Conservation (phyloP, 2,113 vertebrate genomes). For the Elgaria multicarinata region DNA sequence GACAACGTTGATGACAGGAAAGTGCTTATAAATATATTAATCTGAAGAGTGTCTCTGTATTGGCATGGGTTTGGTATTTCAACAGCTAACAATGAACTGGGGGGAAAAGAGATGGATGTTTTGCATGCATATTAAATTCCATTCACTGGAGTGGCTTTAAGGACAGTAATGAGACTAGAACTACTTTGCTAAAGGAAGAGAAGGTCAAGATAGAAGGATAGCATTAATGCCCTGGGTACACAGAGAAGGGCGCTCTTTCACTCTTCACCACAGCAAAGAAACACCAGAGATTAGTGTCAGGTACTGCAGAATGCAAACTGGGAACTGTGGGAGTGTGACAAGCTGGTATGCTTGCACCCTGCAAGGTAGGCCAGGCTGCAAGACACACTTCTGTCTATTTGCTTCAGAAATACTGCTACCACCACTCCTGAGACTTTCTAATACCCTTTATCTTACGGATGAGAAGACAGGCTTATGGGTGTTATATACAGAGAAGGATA, state of each 20-base stretch:
- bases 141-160: constrained; percentile 10
- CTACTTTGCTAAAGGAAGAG: not conserved
- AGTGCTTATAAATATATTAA: constrained; percentile 10
- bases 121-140: not conserved
- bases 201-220: not conserved
- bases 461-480: too few species aligned
- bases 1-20: not conserved
- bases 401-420: too few species aligned
- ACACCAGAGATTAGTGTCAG: not conserved
- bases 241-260: not conserved
- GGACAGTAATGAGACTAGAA: not conserved
- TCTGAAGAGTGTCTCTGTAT: not conserved
- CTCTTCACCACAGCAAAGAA: not conserved
- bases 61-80: not conserved
- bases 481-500: too few species aligned
- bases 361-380: too few species aligned
- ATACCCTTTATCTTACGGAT: too few species aligned
- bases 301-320: not conserved
- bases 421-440: too few species aligned
- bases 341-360: too few species aligned
- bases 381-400: too few species aligned
- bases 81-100: constrained; percentile 15
- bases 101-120: not conserved
- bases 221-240: not conserved
- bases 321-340: not conserved